Evolutionary conservation across 2,888 invertebrate species (phyloP).

Genomic region (Dasysyrphus albostriatus): DNA sequence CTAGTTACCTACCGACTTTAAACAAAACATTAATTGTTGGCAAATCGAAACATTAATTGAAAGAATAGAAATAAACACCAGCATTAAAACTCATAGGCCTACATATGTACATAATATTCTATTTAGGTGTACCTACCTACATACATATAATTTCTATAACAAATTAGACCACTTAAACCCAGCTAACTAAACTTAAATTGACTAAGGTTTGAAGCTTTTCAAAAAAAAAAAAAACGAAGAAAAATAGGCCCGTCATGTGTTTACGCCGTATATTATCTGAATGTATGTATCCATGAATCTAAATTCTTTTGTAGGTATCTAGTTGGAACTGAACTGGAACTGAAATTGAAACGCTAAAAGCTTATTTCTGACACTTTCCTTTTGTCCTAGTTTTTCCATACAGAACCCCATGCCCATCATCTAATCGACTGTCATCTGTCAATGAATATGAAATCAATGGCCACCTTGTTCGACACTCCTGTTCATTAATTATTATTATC

Average conservation of each 20-base stretch:
- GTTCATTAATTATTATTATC: conserved; percentile 58
- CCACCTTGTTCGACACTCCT: conserved; percentile 53
- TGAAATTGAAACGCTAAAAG: conserved; percentile 11
- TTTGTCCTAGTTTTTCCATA: conserved; percentile 21
- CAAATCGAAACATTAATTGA: too few species aligned
- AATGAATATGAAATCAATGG: conserved; percentile 70
- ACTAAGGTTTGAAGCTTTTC: conserved; percentile 13
- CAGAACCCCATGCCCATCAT: conserved; percentile 7
- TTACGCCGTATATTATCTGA: conserved; percentile 17
- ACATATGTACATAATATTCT: too few species aligned
- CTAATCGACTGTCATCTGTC: conserved; percentile 37
- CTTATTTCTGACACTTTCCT: not conserved
- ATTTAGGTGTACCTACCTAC: too few species aligned
- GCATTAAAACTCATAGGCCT: too few species aligned
- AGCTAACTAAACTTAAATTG: conserved; percentile 21
- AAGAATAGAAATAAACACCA: too few species aligned
- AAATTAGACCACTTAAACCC: conserved; percentile 13
- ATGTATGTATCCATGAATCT: not conserved
- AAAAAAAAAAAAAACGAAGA: not conserved
- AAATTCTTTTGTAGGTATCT: not conserved
- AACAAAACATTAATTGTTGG: too few species aligned
- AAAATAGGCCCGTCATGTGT: not conserved
- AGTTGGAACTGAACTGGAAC: conserved; percentile 3
- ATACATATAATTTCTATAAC: not conserved
- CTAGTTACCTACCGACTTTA: too few species aligned